These are phyloP conservation scores for Caenorhabditis afra DNA, from an alignment of 2,888 invertebrate species.

Conservation along the genomic window DNA sequence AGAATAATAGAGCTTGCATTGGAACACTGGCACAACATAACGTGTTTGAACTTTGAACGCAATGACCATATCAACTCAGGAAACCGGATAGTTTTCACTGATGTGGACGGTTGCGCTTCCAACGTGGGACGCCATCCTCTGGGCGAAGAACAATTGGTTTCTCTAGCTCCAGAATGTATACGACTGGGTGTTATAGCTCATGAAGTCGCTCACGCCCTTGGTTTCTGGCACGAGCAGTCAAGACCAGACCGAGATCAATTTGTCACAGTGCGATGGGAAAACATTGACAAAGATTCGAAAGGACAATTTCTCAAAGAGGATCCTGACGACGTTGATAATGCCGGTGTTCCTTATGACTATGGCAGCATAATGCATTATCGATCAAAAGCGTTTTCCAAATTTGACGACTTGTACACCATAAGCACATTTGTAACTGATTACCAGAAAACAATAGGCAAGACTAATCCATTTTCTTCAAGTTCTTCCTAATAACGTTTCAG, in stretches of 20 bases:
- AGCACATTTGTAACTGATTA: slow-evolving; percentile 80
- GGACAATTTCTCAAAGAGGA: slow-evolving; percentile 81
- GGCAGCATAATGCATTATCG: slow-evolving; percentile 81
- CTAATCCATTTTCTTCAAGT: too few relatives aligned
- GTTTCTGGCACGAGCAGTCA: slow-evolving; percentile 81
- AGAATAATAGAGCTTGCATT: slow-evolving; percentile 80
- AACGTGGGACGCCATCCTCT: slow-evolving; percentile 80
- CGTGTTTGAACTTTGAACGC: slow-evolving; percentile 79
- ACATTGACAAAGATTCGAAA: slow-evolving; percentile 80
- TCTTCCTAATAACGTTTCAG: slow-evolving; percentile 49
- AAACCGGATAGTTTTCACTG: slow-evolving; percentile 80
- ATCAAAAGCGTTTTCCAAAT: slow-evolving; percentile 79
- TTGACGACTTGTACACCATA: slow-evolving; percentile 80
- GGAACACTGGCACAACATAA: slow-evolving; percentile 81
- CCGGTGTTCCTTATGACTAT: slow-evolving; percentile 80
- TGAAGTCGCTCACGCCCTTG: slow-evolving; percentile 81
- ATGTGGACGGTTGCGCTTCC: slow-evolving; percentile 79
- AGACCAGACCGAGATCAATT: slow-evolving; percentile 79
- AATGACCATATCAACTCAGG: slow-evolving; percentile 70
- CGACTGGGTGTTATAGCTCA: slow-evolving; percentile 81
- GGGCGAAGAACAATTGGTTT: slow-evolving; percentile 80
- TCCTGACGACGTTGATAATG: slow-evolving; percentile 80
- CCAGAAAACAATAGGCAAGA: slow-evolving; percentile 79
- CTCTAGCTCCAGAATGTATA: slow-evolving; percentile 81
- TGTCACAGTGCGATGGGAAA: slow-evolving; percentile 80